phyloP scores from a whole-genome alignment of 2,113 vertebrate genomes.

The Porphyrio hochstetteri region DNA sequence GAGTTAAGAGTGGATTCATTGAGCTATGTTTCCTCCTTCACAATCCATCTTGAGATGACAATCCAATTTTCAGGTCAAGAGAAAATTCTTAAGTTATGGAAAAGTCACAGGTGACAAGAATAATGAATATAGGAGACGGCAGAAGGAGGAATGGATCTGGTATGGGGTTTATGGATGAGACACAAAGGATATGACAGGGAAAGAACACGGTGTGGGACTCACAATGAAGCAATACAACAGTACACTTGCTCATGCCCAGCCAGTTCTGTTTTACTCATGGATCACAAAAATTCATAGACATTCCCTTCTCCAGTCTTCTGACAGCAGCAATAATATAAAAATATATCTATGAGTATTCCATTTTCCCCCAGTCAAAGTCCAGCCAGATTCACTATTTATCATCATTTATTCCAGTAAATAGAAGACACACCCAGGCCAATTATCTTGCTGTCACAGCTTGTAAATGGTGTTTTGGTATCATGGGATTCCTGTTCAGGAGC shows the following conservation, averaged over 20 bases:
- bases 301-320: background rate
- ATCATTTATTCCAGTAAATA: slow-evolving; percentile 38
- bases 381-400: slow-evolving; percentile 42
- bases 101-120: background rate
- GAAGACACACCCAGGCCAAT: slow-evolving; percentile 42
- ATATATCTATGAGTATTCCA: background rate
- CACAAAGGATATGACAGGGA: background rate
- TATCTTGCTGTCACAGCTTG: slow-evolving; percentile 54
- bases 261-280: background rate
- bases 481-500: slow-evolving; percentile 27
- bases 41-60: slow-evolving; percentile 13
- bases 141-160: background rate
- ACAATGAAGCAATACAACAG: background rate
- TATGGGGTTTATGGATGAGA: background rate
- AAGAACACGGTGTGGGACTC: background rate
- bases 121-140: background rate
- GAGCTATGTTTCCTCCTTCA: background rate
- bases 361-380: slow-evolving; percentile 27
- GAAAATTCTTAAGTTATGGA: background rate
- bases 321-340: slow-evolving; percentile 40
- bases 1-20: background rate
- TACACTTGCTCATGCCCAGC: background rate
- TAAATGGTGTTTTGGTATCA: slow-evolving; percentile 43
- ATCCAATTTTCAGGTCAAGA: slow-evolving; percentile 30
- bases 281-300: background rate